Evolutionary conservation across 1,140 invertebrate genomes (phyloP).

Genomic region (Drosophila yakuba): DNA sequence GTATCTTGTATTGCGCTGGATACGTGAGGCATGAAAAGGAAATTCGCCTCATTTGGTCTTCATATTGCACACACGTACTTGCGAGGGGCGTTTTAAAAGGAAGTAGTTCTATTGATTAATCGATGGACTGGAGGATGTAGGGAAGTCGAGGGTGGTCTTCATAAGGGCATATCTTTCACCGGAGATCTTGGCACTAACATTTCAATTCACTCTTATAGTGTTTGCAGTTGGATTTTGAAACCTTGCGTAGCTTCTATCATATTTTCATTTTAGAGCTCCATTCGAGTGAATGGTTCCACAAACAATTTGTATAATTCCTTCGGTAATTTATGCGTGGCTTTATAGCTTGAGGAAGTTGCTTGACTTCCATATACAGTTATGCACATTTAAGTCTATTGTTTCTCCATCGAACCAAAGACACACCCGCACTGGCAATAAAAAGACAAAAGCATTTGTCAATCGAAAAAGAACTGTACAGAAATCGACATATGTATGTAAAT

Average conservation of each 20-base stretch:
- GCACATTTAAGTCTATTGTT: conserved; percentile 20
- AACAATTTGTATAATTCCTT: conserved; percentile 6
- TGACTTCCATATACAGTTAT: conserved; percentile 44
- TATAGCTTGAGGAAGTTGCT: conserved; percentile 19
- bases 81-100: conserved; percentile 12
- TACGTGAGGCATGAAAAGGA: conserved; percentile 50
- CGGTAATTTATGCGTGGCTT: conserved; percentile 22
- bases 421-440: conserved; percentile 20
- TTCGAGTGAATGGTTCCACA: background rate
- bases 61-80: conserved; percentile 51
- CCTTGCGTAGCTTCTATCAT: background rate
- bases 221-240: no score
- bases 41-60: conserved; percentile 46
- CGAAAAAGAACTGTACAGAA: conserved; percentile 30
- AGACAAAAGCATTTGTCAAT: conserved; percentile 25
- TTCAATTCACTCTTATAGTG: conserved; percentile 19
- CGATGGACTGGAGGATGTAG: background rate
- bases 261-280: background rate
- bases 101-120: conserved; percentile 28
- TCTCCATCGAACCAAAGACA: conserved; percentile 4
- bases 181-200: conserved; percentile 22
- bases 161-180: conserved; percentile 28
- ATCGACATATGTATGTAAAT: conserved; percentile 17
- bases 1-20: background rate
- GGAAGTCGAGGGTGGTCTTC: conserved; percentile 19